phyloP scores from a whole-genome alignment of 2,888 invertebrate genomes.

The Xylocampa areola region DNA sequence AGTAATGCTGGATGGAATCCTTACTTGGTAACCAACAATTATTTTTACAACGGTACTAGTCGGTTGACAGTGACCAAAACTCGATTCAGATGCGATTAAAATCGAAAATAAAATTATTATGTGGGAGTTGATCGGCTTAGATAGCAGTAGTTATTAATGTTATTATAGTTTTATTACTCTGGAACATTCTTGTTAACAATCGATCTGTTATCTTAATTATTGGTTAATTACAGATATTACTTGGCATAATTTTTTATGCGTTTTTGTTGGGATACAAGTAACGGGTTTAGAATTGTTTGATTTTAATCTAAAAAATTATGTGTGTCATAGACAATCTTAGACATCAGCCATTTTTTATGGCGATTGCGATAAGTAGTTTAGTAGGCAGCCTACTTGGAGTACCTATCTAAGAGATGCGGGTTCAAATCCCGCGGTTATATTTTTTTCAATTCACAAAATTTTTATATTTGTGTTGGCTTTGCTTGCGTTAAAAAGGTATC shows the following conservation, averaged over 20 bases:
- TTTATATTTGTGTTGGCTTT: too few species aligned
- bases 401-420: too few species aligned
- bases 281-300: not conserved
- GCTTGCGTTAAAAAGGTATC: too few species aligned
- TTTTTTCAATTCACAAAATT: too few species aligned
- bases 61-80: conserved; percentile 23
- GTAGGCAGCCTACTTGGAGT: too few species aligned
- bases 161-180: conserved; percentile 25
- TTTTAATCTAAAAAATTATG: conserved; percentile 3
- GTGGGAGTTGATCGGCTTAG: conserved; percentile 17
- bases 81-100: conserved; percentile 6
- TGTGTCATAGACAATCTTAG: too few species aligned
- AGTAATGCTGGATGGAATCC: conserved; percentile 53
- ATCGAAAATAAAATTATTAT: not conserved
- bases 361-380: too few species aligned
- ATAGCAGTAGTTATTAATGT: conserved; percentile 19
- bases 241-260: conserved; percentile 9
- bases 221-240: conserved; percentile 21
- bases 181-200: conserved; percentile 24
- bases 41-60: conserved; percentile 54
- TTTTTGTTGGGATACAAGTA: not conserved
- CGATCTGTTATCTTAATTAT: conserved; percentile 37
- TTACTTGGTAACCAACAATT: conserved; percentile 60
- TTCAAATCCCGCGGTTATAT: too few species aligned
- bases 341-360: too few species aligned